Evolutionary conservation across 2,113 vertebrate genomes (phyloP).

Genomic region (Sinocyclocheilus maitianheensis): DNA sequence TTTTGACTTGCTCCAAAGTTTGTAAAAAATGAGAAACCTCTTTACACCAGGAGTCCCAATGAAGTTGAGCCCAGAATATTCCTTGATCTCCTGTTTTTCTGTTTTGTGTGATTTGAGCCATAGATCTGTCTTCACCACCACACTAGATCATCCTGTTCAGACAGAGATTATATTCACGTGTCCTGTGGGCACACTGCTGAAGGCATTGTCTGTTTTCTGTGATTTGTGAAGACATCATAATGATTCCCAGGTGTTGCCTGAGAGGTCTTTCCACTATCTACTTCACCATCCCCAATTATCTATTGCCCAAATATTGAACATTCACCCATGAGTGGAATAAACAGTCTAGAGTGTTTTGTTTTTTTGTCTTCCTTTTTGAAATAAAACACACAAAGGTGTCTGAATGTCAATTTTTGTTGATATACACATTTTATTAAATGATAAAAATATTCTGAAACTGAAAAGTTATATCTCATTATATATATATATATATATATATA

Average conservation of each 20-base stretch:
- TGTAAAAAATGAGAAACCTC: not conserved
- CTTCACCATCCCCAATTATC: constrained; percentile 3
- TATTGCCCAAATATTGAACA: not conserved
- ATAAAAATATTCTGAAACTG: too few relatives aligned
- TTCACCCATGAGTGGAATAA: not conserved
- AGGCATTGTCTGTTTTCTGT: constrained; percentile 19
- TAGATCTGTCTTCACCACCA: not conserved
- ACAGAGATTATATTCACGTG: not conserved
- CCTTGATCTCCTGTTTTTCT: not conserved
- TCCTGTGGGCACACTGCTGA: not conserved
- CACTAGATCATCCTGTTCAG: not conserved
- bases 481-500: too few relatives aligned
- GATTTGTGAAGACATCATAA: not conserved
- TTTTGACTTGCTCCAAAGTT: not conserved
- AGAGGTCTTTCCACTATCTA: constrained; percentile 36
- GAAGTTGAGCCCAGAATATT: not conserved
- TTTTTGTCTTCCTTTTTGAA: constrained; percentile 10
- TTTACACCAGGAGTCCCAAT: not conserved
- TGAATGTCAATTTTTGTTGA: not conserved
- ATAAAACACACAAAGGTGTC: not conserved
- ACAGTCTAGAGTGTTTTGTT: not conserved
- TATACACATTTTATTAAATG: too few relatives aligned
- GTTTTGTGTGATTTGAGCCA: not conserved
- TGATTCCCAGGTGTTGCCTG: constrained; percentile 31
- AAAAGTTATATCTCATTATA: too few relatives aligned